These are phyloP conservation scores for Smittia sp. DNA, from an alignment of 2,888 invertebrate genomes.

Conservation along the genomic window DNA sequence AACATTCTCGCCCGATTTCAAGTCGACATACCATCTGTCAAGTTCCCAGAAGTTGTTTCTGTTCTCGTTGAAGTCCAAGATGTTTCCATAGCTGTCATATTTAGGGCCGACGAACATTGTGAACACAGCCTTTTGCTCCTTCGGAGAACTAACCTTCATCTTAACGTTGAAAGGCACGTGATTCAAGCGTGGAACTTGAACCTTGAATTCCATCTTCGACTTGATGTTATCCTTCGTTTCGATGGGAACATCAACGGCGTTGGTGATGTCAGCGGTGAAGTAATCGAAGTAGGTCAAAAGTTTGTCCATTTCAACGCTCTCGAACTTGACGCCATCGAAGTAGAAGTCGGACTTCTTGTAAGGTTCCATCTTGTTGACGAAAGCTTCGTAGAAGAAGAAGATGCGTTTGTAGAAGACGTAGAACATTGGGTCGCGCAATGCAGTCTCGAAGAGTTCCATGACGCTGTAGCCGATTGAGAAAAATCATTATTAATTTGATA, in stretches of 20 bases:
- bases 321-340: constrained; percentile 64
- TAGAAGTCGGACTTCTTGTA: constrained; percentile 63
- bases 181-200: constrained; percentile 56
- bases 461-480: constrained; percentile 46
- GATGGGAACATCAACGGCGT: constrained; percentile 49
- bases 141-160: constrained; percentile 59
- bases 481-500: not conserved
- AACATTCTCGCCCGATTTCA: constrained; percentile 58
- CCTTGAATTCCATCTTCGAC: constrained; percentile 14
- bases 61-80: constrained; percentile 59
- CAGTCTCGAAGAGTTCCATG: constrained; percentile 64
- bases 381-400: constrained; percentile 57
- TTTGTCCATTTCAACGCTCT: constrained; percentile 62
- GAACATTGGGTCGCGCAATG: constrained; percentile 71
- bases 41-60: constrained; percentile 66
- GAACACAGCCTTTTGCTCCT: constrained; percentile 61
- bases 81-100: constrained; percentile 58
- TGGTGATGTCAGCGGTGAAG: constrained; percentile 62
- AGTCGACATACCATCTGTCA: constrained; percentile 63
- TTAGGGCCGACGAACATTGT: constrained; percentile 71
- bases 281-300: constrained; percentile 68
- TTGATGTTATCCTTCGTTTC: constrained; percentile 17
- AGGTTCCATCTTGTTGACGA: constrained; percentile 60
- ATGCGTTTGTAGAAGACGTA: constrained; percentile 67
- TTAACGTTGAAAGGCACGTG: constrained; percentile 64